Conservation (phyloP, 2,888 invertebrate species). For the Pristionchus mayeri region DNA sequence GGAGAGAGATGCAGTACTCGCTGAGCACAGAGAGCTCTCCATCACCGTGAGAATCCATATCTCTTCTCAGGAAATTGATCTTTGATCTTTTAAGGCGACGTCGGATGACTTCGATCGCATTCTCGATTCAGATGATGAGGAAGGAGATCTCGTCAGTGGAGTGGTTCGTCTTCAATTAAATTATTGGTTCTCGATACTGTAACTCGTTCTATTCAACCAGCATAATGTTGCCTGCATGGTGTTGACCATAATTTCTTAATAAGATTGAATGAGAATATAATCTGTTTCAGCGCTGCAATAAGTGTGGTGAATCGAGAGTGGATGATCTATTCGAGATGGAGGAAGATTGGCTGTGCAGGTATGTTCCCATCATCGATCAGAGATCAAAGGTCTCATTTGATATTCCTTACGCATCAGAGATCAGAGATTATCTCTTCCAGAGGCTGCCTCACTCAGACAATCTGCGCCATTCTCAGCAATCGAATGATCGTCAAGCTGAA, state of each 20-base stretch:
- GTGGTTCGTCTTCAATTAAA: not conserved
- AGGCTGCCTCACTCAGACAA: slow-evolving; percentile 44
- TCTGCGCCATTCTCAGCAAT: slow-evolving; percentile 29
- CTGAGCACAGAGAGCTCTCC: slow-evolving; percentile 33
- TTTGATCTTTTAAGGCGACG: slow-evolving; percentile 30
- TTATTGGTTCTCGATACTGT: too few species aligned
- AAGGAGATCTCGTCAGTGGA: slow-evolving; percentile 31
- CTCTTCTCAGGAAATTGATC: not conserved
- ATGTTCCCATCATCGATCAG: not conserved
- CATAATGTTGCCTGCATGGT: too few species aligned
- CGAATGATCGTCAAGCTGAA: slow-evolving; percentile 41
- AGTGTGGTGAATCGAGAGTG: slow-evolving; percentile 53
- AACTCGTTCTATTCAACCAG: too few species aligned
- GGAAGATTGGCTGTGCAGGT: slow-evolving; percentile 65
- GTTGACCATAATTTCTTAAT: too few species aligned
- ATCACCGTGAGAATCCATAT: not conserved
- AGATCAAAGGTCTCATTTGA: not conserved
- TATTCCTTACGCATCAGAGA: too few species aligned
- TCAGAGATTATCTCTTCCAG: slow-evolving; percentile 26
- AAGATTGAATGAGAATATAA: too few species aligned
- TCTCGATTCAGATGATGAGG: slow-evolving; percentile 38
- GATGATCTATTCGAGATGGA: slow-evolving; percentile 64
- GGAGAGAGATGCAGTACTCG: not conserved
- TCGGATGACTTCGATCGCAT: slow-evolving; percentile 48
- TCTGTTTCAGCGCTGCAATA: slow-evolving; percentile 51